A percentile compares a stretch with the other conserved stretches of the same genome.
phyloP scores from a whole-genome alignment of 2,113 vertebrate species.

The Puntigrus tetrazona region DNA sequence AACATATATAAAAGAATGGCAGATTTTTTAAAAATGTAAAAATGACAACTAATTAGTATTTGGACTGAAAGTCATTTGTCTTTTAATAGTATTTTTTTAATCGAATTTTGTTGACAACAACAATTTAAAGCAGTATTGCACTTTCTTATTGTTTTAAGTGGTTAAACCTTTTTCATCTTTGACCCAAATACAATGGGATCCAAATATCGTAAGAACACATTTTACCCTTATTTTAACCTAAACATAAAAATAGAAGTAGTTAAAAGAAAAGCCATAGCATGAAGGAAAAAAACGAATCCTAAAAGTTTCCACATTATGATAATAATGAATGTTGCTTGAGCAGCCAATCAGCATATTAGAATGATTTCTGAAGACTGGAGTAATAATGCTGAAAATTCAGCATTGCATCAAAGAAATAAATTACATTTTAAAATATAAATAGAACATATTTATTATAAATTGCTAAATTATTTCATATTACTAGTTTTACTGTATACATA shows the following conservation, averaged over 20 bases:
- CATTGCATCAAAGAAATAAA: not conserved
- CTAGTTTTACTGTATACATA: not conserved
- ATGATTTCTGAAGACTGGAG: not conserved
- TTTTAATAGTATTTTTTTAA: no score
- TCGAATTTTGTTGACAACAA: no score
- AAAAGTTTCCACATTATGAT: not conserved
- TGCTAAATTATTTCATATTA: not conserved
- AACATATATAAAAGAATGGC: no score
- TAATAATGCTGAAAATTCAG: not conserved
- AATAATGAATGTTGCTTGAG: not conserved
- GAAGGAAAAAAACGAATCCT: not conserved
- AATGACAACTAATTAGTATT: no score
- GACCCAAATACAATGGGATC: not conserved
- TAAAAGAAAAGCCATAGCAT: not conserved
- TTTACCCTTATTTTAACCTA: not conserved
- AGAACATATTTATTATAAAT: not conserved
- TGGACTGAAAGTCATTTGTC: no score
- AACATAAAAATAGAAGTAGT: not conserved
- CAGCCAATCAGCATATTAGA: not conserved
- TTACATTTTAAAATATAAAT: slow-evolving; percentile 1
- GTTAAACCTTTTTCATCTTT: no score
- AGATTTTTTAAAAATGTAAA: no score
- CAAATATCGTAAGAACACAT: not conserved
- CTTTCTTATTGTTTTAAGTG: no score
- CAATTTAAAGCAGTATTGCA: no score